Evolutionary conservation across 2,113 vertebrate genomes (phyloP), one percentile per base, ranked within the genome.

Genomic region (Talpa occidentalis): DNA sequence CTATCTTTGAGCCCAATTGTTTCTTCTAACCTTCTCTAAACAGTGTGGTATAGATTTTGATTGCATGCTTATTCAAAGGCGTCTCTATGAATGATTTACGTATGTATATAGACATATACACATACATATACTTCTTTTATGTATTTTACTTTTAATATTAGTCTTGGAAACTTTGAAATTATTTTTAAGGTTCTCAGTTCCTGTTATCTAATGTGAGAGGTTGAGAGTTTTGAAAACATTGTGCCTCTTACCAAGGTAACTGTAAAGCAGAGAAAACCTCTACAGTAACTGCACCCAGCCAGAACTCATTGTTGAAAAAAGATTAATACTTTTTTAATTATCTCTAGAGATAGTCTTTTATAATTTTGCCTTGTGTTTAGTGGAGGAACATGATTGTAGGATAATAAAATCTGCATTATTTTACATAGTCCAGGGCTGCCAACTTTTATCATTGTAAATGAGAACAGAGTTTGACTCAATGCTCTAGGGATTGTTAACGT

Each of bases 191-290:
- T 30, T 87, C 28, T 88, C 64, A 15, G 14, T 93, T 95, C 94
- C 67, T 2, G 0, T 93, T 47, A 56, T 92, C 80, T 94, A 81
- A 92, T 94, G 26, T 72, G 86, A 76, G 73, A 94, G 88, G 73
- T 17, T 86, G 76, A 76, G 40, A 83, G 22, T 95, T 97, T 92
- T 94, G 90, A 90, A 97, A 97, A 90, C 73, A 72, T 89, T 70
- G 90, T 21, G 90, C 35, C 21, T 82, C 47, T 96, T 12, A 90
- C 66, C 70, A 93, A 92, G 87, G 47, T 94, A 95, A 91, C 22
- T 56, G 3, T 93, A 81, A 82, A 49, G 24, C 59, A 87, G n/a
- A 96, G 49, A 93, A 90, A 96, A 78, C 37, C 62, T 67, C 88
- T 79, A 59, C 69, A 42, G 10, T 79, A 78, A 86, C 73, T 96